Percentiles rank a stretch among this genome's conserved stretches.
These are phyloP conservation scores for Hystrix brachyura DNA, from an alignment of 2,113 vertebrate species.

Conservation along the genomic window DNA sequence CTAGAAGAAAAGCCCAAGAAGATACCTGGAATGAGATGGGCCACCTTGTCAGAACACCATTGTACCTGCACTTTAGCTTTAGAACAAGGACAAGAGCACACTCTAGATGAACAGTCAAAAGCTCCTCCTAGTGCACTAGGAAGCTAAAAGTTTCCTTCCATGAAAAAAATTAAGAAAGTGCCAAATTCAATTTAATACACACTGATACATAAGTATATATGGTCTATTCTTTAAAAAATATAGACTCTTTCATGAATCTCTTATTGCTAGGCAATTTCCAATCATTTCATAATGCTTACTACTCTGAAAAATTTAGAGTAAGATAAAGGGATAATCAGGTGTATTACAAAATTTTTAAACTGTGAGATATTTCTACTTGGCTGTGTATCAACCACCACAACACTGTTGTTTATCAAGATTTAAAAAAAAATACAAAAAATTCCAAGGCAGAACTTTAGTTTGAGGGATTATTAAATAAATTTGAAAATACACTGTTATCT, in stretches of 20 bases:
- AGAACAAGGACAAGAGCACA: neutral
- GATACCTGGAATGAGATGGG: neutral
- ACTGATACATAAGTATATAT: neutral
- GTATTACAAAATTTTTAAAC: neutral
- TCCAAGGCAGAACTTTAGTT: neutral
- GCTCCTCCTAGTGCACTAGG: neutral
- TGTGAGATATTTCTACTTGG: neutral
- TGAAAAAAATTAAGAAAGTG: conserved; percentile 17
- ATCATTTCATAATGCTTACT: neutral
- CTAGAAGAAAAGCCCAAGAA: neutral
- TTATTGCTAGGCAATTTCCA: neutral
- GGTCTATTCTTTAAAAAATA: conserved; percentile 2
- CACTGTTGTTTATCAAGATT: neutral
- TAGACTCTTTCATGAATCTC: neutral
- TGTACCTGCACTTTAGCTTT: neutral
- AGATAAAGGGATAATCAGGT: neutral
- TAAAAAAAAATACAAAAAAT: neutral
- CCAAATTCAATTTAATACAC: neutral
- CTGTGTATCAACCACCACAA: neutral
- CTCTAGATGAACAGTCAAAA: neutral
- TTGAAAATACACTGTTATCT: neutral
- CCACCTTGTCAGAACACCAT: neutral
- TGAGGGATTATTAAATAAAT: neutral
- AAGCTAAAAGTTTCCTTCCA: neutral
- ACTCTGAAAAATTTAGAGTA: conserved; percentile 3